Evolutionary conservation across 2,888 invertebrate species (phyloP), one percentile per base, ranked within the genome.

Genomic region (Drosophila testacea): DNA sequence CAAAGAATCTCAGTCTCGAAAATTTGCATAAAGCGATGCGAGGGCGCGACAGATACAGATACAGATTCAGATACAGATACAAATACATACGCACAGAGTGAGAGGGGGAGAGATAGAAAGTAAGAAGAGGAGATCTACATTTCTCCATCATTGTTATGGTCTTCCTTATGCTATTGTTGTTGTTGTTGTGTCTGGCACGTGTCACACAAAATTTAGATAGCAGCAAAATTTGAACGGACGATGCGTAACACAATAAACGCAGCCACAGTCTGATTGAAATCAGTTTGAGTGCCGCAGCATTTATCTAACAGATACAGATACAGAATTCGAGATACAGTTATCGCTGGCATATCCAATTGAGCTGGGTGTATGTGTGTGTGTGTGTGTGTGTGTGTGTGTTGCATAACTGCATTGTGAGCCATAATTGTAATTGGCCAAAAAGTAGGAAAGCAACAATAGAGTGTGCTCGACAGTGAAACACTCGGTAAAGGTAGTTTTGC

Each of bases 101-200:
- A 10, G 54, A 28, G 44, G 51, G 34, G 30, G 27, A 16, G 16
- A 28, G 39, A 6, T 28, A 42, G 36, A 36, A 34, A 6, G 36
- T 13, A 34, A 30, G 28, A 27, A 38, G 46, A 46, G 48, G 9
- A 30, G 30, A 16, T 32, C 13, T 47, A 1, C 11, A 13, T 10
- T 39, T 61, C 16, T 39, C 16, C 57, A 56, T 73, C 73, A 69
- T 74, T 80, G 73, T 76, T 66, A 66, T 62, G 65, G 51, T 44
- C 44, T 46, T 64, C 42, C 59, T 50, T 69, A 44, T 51, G 51
- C 38, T 52, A 42, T 36, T 32, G 32, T 32, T 32, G 7, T 32
- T 32, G 32, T 71, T 79, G 84, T 79, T 85, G 70, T 83, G 80
- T 88, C 83, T 84, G 88, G 79, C 86, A 83, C 83, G 88, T 88